phyloP scores from a whole-genome alignment of 2,888 invertebrate species.

The Drosophila koepferae region DNA sequence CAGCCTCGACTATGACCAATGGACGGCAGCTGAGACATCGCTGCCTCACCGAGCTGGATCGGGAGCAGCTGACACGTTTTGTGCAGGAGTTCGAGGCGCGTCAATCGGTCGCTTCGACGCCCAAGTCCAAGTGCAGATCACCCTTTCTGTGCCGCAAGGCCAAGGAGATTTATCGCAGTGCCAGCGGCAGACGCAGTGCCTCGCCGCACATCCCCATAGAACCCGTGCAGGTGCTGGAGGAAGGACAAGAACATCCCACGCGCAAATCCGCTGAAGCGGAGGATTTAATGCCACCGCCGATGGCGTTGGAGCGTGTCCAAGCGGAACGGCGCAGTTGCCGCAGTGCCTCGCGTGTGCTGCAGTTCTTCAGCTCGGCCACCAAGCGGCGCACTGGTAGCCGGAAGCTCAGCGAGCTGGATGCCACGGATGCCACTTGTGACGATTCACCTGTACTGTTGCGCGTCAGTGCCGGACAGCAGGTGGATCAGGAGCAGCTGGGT shows the following conservation, averaged over 20 bases:
- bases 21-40: constrained; percentile 66
- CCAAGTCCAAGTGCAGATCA: constrained; percentile 72
- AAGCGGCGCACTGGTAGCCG: constrained; percentile 66
- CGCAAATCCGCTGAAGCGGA: constrained; percentile 63
- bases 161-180: constrained; percentile 67
- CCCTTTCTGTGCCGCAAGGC: constrained; percentile 76
- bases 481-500: constrained; percentile 39
- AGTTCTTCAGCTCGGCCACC: constrained; percentile 82
- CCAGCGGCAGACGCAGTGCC: constrained; percentile 68
- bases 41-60: constrained; percentile 83
- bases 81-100: constrained; percentile 82
- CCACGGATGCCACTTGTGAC: constrained; percentile 30
- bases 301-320: constrained; percentile 66
- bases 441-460: constrained; percentile 77
- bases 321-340: constrained; percentile 73
- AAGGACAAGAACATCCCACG: constrained; percentile 1
- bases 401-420: constrained; percentile 49
- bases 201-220: constrained; percentile 59
- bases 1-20: constrained; percentile 8
- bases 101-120: constrained; percentile 63
- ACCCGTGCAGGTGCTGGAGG: constrained; percentile 33
- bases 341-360: constrained; percentile 78
- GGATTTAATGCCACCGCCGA: constrained; percentile 64
- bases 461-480: constrained; percentile 40
- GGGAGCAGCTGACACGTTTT: constrained; percentile 80